Conservation (phyloP, 1,140 invertebrate genomes). For the Copidosoma floridanum region DNA sequence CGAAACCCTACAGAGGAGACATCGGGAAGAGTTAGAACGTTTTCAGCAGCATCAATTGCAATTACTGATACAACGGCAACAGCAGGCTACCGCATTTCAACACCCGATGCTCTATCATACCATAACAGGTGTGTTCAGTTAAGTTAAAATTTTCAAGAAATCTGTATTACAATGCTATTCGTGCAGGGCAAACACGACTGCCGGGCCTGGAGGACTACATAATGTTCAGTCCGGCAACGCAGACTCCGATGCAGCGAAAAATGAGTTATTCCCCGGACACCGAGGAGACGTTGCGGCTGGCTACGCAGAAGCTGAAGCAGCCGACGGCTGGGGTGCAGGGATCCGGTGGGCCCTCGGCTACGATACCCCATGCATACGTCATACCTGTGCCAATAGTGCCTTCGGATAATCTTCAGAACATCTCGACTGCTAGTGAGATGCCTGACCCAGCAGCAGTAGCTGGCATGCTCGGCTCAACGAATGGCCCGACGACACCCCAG, state of each 20-base stretch:
- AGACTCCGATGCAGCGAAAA: slow-evolving; percentile 49
- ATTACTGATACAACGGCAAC: slow-evolving; percentile 51
- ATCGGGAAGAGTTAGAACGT: slow-evolving; percentile 51
- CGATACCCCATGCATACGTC: slow-evolving; percentile 50
- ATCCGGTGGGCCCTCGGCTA: slow-evolving; percentile 28
- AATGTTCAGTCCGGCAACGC: slow-evolving; percentile 52
- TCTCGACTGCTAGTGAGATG: slow-evolving; percentile 19
- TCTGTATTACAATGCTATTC: no score
- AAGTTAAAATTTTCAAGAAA: no score
- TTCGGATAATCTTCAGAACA: slow-evolving; percentile 48
- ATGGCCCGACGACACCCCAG: slow-evolving; percentile 28
- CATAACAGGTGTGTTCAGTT: slow-evolving; percentile 44
- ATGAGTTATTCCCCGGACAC: slow-evolving; percentile 50
- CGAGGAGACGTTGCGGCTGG: slow-evolving; percentile 50
- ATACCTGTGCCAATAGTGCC: slow-evolving; percentile 54
- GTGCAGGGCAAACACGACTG: slow-evolving; percentile 46
- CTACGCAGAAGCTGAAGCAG: slow-evolving; percentile 53
- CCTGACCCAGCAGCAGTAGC: no score
- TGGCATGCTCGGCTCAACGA: slow-evolving; percentile 21
- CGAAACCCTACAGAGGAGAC: slow-evolving; percentile 51
- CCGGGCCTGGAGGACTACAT: slow-evolving; percentile 51
- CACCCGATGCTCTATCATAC: slow-evolving; percentile 53
- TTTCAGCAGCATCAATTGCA: slow-evolving; percentile 55
- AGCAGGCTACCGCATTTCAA: slow-evolving; percentile 50
- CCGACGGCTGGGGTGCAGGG: slow-evolving; percentile 41